Percentiles rank a stretch among this genome's conserved stretches.
Conservation (phyloP, 2,113 vertebrate genomes). For the Ciconia stormi region DNA sequence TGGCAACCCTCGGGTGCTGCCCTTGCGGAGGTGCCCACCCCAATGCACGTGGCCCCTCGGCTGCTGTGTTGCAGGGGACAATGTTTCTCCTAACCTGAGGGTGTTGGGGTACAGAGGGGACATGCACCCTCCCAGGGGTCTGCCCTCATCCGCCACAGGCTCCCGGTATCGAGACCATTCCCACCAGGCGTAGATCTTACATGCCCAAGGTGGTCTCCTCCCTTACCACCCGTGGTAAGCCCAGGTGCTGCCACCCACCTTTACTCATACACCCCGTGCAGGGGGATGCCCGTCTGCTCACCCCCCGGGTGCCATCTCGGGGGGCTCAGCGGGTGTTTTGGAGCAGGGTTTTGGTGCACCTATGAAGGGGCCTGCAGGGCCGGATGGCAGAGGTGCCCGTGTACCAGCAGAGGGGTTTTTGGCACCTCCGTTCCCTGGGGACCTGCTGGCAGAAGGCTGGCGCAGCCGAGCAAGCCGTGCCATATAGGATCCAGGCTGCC, state of each 20-base stretch:
- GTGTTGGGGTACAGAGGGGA: no score
- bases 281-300: neutral
- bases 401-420: neutral
- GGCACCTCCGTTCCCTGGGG: neutral
- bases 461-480: accelerated
- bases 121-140: no score
- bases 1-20: neutral
- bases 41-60: accelerated
- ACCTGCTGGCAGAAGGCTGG: neutral
- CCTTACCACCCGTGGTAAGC: neutral
- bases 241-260: neutral
- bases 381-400: neutral
- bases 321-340: neutral
- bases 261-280: neutral
- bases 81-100: no score
- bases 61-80: accelerated
- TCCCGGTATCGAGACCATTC: neutral
- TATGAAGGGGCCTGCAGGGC: neutral
- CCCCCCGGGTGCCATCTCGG: neutral
- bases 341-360: neutral
- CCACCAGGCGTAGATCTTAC: neutral
- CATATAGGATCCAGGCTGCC: accelerated
- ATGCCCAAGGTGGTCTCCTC: neutral
- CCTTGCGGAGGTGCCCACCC: neutral
- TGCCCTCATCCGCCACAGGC: no score